These are phyloP conservation scores for Lophura nycthemera DNA, from an alignment of 2,113 vertebrate genomes.

Conservation along the genomic window DNA sequence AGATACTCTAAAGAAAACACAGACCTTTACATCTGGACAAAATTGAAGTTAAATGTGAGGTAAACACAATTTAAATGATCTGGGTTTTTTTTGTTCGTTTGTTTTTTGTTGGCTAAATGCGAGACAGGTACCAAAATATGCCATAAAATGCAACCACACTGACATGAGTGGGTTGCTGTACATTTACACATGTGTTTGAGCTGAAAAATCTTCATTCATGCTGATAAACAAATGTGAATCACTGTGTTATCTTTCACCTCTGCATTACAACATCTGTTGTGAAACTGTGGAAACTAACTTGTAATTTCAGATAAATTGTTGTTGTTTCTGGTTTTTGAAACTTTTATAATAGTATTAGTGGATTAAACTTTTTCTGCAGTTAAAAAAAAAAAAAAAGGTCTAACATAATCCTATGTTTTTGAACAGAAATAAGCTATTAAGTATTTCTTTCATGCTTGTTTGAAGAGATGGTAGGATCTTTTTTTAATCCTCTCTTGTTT, in stretches of 20 bases:
- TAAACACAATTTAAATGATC: neutral
- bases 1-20: neutral
- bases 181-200: neutral
- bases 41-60: neutral
- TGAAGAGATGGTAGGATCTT: neutral
- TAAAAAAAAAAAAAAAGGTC: neutral
- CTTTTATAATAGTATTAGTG: neutral
- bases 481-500: neutral
- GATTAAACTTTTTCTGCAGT: neutral
- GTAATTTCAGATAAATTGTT: neutral
- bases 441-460: neutral
- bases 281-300: neutral
- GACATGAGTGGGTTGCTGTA: neutral
- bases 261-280: neutral
- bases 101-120: neutral
- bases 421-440: neutral
- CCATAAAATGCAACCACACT: neutral
- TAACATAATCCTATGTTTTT: neutral
- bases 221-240: neutral
- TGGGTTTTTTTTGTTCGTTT: neutral
- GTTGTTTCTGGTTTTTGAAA: neutral
- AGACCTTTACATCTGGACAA: neutral
- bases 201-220: neutral
- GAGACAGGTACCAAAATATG: neutral
- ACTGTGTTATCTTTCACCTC: neutral